phyloP scores from a whole-genome alignment of 1,140 invertebrate genomes.

The Eurytemora carolleeae region DNA sequence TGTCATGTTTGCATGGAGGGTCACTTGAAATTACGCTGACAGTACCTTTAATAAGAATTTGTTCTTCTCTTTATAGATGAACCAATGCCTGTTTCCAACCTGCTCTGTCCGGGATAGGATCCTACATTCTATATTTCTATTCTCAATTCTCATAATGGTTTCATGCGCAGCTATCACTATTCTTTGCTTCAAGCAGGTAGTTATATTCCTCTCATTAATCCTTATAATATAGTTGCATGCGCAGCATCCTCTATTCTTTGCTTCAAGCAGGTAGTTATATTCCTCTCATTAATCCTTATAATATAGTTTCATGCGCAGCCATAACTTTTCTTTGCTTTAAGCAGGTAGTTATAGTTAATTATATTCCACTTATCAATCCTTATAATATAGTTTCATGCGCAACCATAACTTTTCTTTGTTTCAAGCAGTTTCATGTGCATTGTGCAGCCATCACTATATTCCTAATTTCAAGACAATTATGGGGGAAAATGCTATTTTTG shows the following conservation, averaged over 20 bases:
- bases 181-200: conserved; percentile 32
- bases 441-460: too few relatives aligned
- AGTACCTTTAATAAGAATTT: too few relatives aligned
- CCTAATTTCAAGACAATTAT: too few relatives aligned
- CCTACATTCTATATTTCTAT: conserved; percentile 29
- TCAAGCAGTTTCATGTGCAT: too few relatives aligned
- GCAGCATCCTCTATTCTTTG: conserved; percentile 32
- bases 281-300: conserved; percentile 28
- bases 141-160: conserved; percentile 30
- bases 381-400: conserved; percentile 32
- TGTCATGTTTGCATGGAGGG: too few relatives aligned
- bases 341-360: conserved; percentile 27
- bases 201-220: conserved; percentile 27
- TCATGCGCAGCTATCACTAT: conserved; percentile 31
- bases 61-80: conserved; percentile 25
- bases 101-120: conserved; percentile 30
- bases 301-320: conserved; percentile 32
- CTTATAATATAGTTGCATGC: conserved; percentile 31
- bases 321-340: conserved; percentile 33
- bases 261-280: conserved; percentile 29
- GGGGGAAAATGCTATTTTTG: too few relatives aligned
- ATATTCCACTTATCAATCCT: conserved; percentile 28
- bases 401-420: conserved; percentile 31
- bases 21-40: too few relatives aligned
- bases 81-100: conserved; percentile 28